Evolutionary conservation across 2,113 vertebrate species (phyloP).

Genomic region (Neodon shergylaensis): DNA sequence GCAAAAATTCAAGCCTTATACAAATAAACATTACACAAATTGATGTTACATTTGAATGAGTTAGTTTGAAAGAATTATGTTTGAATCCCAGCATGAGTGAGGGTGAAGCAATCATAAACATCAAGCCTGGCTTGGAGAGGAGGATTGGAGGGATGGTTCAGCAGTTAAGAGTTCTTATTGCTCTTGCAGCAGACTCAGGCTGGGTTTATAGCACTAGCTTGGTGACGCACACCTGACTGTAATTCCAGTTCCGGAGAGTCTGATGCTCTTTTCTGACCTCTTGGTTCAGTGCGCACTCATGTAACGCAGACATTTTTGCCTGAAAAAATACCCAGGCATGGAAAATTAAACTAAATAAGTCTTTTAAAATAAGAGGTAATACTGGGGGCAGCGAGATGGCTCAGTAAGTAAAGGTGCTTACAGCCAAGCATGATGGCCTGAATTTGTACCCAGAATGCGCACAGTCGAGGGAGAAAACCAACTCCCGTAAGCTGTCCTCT

Average conservation of each 20-base stretch:
- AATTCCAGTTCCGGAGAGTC: not conserved
- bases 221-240: no score
- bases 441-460: not conserved
- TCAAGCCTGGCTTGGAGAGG: not conserved
- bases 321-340: not conserved
- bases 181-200: not conserved
- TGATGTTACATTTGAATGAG: not conserved
- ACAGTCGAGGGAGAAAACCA: not conserved
- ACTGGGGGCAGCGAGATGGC: no score
- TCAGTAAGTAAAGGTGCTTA: not conserved
- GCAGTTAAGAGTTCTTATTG: not conserved
- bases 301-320: not conserved
- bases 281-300: not conserved
- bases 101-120: slow-evolving; percentile 6
- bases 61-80: slow-evolving; percentile 45
- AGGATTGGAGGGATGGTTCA: not conserved
- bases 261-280: not conserved
- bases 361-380: not conserved
- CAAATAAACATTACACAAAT: slow-evolving; percentile 8
- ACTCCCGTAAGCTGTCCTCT: no score
- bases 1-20: slow-evolving; percentile 17
- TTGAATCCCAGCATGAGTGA: slow-evolving; percentile 24
- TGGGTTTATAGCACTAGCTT: not conserved
- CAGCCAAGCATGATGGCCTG: no score
- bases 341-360: not conserved